Evolutionary conservation across 2,797 vertebrate genomes (phyloP), one percentile per base, ranked within the genome.

Genomic region (Lates japonicus): DNA sequence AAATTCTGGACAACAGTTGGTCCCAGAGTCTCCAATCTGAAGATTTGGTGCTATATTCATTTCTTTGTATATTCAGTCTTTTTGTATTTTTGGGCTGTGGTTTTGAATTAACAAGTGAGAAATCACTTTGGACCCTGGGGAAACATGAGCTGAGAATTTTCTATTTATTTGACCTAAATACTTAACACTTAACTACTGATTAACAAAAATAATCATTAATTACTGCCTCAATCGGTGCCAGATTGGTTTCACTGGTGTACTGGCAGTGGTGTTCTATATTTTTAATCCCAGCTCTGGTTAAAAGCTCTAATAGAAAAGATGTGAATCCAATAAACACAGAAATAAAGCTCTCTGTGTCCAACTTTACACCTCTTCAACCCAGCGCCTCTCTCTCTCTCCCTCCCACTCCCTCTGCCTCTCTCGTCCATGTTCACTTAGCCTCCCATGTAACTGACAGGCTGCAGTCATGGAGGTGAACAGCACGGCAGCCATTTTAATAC

Each of bases 391-490:
- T 60, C 71, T 61, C 59, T 25, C 78, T 77, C 72, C 73, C 83
- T 80, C 89, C 74, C 81, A 80, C 89, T 82, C 90, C 1, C 68
- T 37, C 64, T 71, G 57, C 67, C 84, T 71, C 80, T 19, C 81
- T 80, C 58, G 44, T 51, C 81, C 83, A 79, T 62, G 57, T 71
- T 83, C 88, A 72, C 81, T 88, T 73, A 80, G 78, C 82, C 88
- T 84, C 62, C 67, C 31, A 17, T 91, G 79, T 89, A 90, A 92
- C 85, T 91, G 93, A 93, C 93, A 93, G 88, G 89, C 86, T 85
- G 87, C 90, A 91, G 91, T 92, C 90, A 91, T 76, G 75, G 87
- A 89, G 88, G 89, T 90, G 92, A 91, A 86, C 81, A 78, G 86
- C 86, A 82, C 74, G 68, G 88, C 89, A 82, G 87, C 90, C 92